A percentile compares a stretch with the other conserved stretches of the same genome.
Evolutionary conservation across 2,888 invertebrate genomes (phyloP).

Genomic region (Lasioglossum lativentre): DNA sequence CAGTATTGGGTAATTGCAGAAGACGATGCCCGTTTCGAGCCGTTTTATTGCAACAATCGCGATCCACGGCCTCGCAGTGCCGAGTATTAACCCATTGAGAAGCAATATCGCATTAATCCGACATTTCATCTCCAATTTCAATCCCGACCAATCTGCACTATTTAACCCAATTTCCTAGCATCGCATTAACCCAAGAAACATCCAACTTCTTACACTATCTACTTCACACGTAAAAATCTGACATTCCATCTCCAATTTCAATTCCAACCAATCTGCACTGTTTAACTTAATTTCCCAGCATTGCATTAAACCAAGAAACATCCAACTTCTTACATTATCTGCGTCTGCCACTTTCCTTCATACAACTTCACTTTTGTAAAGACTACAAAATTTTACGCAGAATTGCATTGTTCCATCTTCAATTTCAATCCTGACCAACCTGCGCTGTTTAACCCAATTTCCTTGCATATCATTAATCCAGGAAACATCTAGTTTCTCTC

Average conservation of each 20-base stretch:
- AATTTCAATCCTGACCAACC: background rate
- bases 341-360: too few species aligned
- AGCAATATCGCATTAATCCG: background rate
- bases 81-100: background rate
- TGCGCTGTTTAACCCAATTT: background rate
- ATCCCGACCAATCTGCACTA: background rate
- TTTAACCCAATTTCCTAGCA: background rate
- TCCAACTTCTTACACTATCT: background rate
- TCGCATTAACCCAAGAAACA: background rate
- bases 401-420: too few species aligned
- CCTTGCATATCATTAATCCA: background rate
- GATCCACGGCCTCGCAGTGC: background rate
- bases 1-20: conserved; percentile 17
- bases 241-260: background rate
- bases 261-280: background rate
- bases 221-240: too few species aligned
- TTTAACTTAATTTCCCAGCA: background rate
- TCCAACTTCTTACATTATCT: background rate
- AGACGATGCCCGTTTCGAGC: background rate
- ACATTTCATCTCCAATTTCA: background rate
- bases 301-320: background rate
- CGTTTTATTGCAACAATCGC: conserved; percentile 3
- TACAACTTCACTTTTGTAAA: background rate
- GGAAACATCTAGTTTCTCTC: background rate
- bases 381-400: background rate